Conservation (phyloP, 2,888 invertebrate genomes). For the Drosophila buzzatii region DNA sequence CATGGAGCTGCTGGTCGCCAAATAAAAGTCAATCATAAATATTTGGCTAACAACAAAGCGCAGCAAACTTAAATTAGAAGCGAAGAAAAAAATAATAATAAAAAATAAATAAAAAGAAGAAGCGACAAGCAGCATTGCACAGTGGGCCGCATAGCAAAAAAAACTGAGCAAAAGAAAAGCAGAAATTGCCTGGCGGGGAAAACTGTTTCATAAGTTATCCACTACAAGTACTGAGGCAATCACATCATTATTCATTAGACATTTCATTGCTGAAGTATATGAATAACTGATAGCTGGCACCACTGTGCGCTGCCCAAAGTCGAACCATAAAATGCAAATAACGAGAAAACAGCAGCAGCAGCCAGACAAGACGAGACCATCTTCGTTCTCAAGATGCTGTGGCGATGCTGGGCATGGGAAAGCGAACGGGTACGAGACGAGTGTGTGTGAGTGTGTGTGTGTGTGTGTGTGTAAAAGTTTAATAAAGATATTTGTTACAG, state of each 20-base stretch:
- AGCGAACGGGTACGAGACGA: constrained; percentile 8
- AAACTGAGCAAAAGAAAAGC: not conserved
- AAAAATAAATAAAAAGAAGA: not conserved
- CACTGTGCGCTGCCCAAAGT: constrained; percentile 51
- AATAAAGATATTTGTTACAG: constrained; percentile 78
- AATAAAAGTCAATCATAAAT: constrained; percentile 76
- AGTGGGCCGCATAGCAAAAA: constrained; percentile 7
- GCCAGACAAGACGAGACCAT: constrained; percentile 40
- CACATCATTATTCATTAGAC: not conserved
- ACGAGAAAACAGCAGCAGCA: constrained; percentile 46
- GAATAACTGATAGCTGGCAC: not conserved
- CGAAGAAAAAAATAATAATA: not conserved
- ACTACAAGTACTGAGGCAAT: not conserved
- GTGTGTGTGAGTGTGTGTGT: not conserved
- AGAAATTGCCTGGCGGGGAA: not conserved
- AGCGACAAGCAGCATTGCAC: constrained; percentile 17
- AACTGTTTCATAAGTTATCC: not conserved
- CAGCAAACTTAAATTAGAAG: constrained; percentile 69
- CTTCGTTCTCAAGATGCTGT: constrained; percentile 32
- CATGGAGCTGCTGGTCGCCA: constrained; percentile 44
- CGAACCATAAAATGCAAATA: constrained; percentile 69
- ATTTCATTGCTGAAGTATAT: not conserved
- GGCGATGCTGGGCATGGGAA: constrained; percentile 3
- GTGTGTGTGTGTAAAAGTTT: constrained; percentile 54
- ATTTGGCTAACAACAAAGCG: constrained; percentile 65